A percentile compares a stretch with the other conserved stretches of the same genome.
phyloP scores from a whole-genome alignment of 64 coral and sea anemone genomes.

The Acropora yongei region DNA sequence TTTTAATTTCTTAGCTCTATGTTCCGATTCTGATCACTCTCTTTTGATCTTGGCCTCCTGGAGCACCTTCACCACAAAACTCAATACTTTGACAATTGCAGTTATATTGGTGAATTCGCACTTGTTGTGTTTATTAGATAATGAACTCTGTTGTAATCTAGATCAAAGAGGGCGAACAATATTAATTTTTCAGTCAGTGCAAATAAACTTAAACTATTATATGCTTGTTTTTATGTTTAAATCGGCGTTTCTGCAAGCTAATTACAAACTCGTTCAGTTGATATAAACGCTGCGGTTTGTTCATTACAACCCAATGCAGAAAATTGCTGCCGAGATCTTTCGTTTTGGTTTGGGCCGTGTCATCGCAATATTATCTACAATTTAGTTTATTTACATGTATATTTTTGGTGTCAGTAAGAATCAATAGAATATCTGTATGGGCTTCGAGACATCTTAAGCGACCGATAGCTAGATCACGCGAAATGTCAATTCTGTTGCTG shows the following conservation, averaged over 20 bases:
- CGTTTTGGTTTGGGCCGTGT: too few species aligned
- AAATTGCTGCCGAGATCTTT: neutral
- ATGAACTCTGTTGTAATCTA: slow-evolving; percentile 25
- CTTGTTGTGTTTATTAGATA: slow-evolving; percentile 19
- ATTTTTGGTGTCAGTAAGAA: neutral
- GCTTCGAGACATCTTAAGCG: neutral
- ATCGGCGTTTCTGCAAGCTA: neutral
- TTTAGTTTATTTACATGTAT: neutral
- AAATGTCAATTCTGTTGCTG: neutral
- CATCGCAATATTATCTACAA: too few species aligned
- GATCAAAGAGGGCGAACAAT: slow-evolving; percentile 26
- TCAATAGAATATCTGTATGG: neutral
- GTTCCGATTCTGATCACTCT: neutral
- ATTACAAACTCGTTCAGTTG: neutral
- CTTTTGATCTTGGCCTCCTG: neutral
- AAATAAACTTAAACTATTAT: slow-evolving; percentile 24
- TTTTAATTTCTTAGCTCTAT: neutral
- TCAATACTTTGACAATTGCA: neutral
- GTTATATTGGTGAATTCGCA: neutral
- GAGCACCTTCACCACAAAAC: neutral
- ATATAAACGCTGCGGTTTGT: neutral
- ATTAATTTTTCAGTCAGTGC: slow-evolving; percentile 32
- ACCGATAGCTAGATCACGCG: neutral
- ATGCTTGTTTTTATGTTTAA: neutral
- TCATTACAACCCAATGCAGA: neutral